These are phyloP conservation scores for Otolemur crassicaudatus DNA, from an alignment of 2,797 vertebrate genomes.

Conservation along the genomic window DNA sequence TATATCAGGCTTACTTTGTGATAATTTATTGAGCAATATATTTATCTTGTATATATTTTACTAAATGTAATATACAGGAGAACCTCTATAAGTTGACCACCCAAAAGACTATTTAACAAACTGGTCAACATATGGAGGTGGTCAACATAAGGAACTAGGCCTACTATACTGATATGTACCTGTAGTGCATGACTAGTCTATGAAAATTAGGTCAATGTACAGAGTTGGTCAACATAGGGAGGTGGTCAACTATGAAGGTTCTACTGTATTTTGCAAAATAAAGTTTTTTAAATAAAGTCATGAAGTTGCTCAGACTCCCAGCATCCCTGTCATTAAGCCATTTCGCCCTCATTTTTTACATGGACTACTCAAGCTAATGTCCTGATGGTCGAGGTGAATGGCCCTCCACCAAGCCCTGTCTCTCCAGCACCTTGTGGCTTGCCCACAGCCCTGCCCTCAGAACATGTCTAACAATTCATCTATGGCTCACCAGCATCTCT, in stretches of 20 bases:
- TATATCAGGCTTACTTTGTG: background rate
- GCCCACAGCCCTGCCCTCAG: background rate
- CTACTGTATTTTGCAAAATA: background rate
- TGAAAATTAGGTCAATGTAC: too few relatives aligned
- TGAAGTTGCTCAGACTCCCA: background rate
- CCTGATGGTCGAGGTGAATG: too few relatives aligned
- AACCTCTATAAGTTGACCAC: too few relatives aligned
- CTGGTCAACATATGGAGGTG: too few relatives aligned
- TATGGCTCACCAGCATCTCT: background rate
- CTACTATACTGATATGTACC: too few relatives aligned
- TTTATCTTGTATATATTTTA: background rate
- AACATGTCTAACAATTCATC: background rate
- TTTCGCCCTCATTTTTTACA: background rate
- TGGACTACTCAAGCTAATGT: too few relatives aligned
- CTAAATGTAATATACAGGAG: background rate
- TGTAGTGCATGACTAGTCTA: too few relatives aligned
- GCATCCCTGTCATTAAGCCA: background rate
- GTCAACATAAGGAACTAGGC: too few relatives aligned
- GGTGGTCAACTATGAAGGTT: too few relatives aligned
- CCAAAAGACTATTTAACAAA: too few relatives aligned
- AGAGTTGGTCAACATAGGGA: too few relatives aligned
- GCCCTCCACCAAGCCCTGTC: background rate
- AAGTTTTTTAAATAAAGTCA: background rate
- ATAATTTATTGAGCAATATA: background rate
- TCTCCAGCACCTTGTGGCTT: background rate